Base-by-base conservation (phyloP, 2,888 invertebrate species). In the Mythimna impura region DNA sequence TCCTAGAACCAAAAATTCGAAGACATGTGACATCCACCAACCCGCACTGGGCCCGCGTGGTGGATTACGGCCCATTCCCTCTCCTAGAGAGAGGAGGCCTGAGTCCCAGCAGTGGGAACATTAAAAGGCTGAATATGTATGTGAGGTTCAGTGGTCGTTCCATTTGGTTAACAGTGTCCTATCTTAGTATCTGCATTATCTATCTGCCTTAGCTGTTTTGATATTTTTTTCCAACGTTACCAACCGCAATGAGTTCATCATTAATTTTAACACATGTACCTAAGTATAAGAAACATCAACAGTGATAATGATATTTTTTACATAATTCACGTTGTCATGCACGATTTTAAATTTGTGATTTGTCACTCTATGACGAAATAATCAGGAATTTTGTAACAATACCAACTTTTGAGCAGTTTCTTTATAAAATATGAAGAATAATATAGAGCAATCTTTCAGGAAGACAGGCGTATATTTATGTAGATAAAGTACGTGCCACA, bases 401-500 rank as follows among this genome's bases (percentile, higher is more conserved):
- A 50, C 6, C n/a, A 8, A 64, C 22, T 58, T 52, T 58, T 52
- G 8, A 50, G 30, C 54, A 47, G 22, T 71, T 71, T 43, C 10
- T 62, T 57, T 17, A 52, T n/a, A 36, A 63, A 57, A 58, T 9
- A 57, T 57, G 14, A 57, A 72, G 52, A 58, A 73, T 76, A 72
- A 58, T 72, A 50, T 58, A 63, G 30, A 58, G 54, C 65, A 58
- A 82, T 82, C 61, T 82, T 73, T 60, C 20, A 0, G 40, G 30
- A 66, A 72, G 60, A 62, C 63, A 64, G 58, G 22, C 69, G 70
- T 71, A 60, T 65, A 78, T 72, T 69, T 73, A 84, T 81, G 71
- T 81, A 81, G 85, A 85, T 71, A 73, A 71, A 78, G 60, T 66
- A 75, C 82, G 79, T 83, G 72, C 76, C 67, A 52, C 72, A 72